Evolutionary conservation across 1,140 invertebrate species (phyloP).

Genomic region (Aphis gossypii): DNA sequence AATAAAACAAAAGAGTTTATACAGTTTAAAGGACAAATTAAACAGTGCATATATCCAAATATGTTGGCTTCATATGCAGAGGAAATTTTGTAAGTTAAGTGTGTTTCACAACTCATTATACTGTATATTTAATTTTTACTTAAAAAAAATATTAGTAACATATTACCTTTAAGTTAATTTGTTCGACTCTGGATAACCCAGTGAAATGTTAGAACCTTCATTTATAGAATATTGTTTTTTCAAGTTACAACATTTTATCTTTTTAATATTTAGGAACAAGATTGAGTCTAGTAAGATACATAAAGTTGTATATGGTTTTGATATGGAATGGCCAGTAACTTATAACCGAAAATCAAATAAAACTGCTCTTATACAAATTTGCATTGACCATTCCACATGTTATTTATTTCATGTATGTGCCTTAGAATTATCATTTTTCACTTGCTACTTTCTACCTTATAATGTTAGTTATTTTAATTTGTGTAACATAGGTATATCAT

Average conservation of each 20-base stretch:
- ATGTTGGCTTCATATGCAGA: background rate
- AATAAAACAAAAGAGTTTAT: background rate
- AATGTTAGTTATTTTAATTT: background rate
- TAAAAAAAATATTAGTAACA: background rate
- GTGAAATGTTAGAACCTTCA: background rate
- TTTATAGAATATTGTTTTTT: background rate
- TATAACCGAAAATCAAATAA: background rate
- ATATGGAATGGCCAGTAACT: slow-evolving; percentile 48
- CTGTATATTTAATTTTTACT: background rate
- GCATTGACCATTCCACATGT: slow-evolving; percentile 21
- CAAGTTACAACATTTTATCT: background rate
- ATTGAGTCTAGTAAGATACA: background rate
- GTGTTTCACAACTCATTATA: background rate
- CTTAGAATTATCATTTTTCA: background rate
- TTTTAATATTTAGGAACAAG: background rate
- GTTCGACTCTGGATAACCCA: background rate
- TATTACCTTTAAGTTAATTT: background rate
- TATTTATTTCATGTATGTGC: slow-evolving; percentile 50
- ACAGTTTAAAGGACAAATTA: slow-evolving; percentile 1
- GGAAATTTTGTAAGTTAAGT: slow-evolving; percentile 34
- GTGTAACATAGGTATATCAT: slow-evolving; percentile 29
- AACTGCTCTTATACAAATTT: slow-evolving; percentile 55
- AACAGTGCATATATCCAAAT: background rate
- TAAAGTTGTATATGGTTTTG: slow-evolving; percentile 27
- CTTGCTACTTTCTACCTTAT: background rate